Percentiles rank a stretch among this genome's conserved stretches.
Evolutionary conservation across 1,140 invertebrate species (phyloP).

Genomic region (Ridgeia piscesae): DNA sequence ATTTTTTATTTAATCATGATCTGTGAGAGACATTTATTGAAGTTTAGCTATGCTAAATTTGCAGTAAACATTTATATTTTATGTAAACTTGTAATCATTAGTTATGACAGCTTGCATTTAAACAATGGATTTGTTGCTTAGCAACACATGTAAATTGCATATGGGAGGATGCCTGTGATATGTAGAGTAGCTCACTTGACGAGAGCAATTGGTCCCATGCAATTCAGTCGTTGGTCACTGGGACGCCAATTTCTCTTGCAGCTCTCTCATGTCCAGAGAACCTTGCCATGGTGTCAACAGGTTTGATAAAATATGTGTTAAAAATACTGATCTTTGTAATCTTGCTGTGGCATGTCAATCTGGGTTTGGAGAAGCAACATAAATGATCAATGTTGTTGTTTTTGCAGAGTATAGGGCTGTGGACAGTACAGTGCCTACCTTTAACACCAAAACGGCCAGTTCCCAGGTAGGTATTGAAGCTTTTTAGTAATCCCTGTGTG

Average conservation of each 20-base stretch:
- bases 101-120: not conserved
- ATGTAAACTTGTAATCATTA: not conserved
- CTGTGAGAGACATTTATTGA: not conserved
- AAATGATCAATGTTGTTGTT: not conserved
- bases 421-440: conserved; percentile 50
- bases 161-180: not conserved
- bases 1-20: not conserved
- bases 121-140: conserved; percentile 1
- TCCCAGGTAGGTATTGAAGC: conserved; percentile 43
- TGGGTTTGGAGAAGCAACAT: not conserved
- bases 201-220: not conserved
- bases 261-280: not conserved
- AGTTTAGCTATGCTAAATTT: not conserved
- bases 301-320: not conserved
- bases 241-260: not conserved
- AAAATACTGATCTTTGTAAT: not conserved
- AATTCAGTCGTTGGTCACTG: not conserved
- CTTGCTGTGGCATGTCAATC: not conserved
- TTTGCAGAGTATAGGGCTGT: conserved; percentile 26
- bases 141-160: not conserved
- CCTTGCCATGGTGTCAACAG: not conserved
- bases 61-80: not conserved
- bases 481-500: not conserved
- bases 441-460: conserved; percentile 51
- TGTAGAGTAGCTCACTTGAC: not conserved